phyloP scores from a whole-genome alignment of 2,113 vertebrate species.

The Hiodon alosoides region DNA sequence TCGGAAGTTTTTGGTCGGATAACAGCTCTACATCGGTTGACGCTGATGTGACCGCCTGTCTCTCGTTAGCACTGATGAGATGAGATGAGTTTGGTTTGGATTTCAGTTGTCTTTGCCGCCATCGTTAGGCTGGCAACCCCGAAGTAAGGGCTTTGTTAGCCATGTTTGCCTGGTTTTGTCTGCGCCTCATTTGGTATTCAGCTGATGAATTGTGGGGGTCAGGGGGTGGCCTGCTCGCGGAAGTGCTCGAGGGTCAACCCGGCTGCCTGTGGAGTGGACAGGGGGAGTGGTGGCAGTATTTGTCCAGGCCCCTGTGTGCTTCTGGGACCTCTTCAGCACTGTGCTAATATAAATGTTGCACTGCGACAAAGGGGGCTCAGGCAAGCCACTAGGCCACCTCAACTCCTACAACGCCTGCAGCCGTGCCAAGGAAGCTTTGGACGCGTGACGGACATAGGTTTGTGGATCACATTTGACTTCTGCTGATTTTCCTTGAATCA shows the following conservation, averaged over 20 bases:
- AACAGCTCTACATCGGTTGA: no score
- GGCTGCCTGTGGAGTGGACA: conserved; percentile 69
- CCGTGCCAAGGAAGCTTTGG: conserved; percentile 38
- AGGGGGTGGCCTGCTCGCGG: conserved; percentile 67
- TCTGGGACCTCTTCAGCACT: conserved; percentile 43
- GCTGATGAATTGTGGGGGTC: conserved; percentile 76
- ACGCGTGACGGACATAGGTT: conserved; percentile 8
- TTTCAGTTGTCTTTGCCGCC: conserved; percentile 66
- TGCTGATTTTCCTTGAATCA: conserved; percentile 21
- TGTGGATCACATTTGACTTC: conserved; percentile 20
- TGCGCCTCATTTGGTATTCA: conserved; percentile 65
- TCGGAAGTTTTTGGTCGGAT: no score
- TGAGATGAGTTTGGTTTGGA: conserved; percentile 47
- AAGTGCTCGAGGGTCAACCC: conserved; percentile 71
- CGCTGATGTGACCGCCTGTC: no score
- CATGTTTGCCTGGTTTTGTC: conserved; percentile 80
- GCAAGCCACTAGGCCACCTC: conserved; percentile 52
- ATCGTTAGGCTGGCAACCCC: conserved; percentile 61
- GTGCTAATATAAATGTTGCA: conserved; percentile 72
- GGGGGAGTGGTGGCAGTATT: conserved; percentile 57
- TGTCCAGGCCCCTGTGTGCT: conserved; percentile 66
- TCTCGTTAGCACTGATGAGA: conserved; percentile 15
- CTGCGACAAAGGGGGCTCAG: conserved; percentile 56
- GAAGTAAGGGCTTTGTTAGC: conserved; percentile 60
- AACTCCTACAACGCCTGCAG: conserved; percentile 48